phyloP scores from a whole-genome alignment of 1,140 invertebrate genomes.

The Bombus cullumanus region DNA sequence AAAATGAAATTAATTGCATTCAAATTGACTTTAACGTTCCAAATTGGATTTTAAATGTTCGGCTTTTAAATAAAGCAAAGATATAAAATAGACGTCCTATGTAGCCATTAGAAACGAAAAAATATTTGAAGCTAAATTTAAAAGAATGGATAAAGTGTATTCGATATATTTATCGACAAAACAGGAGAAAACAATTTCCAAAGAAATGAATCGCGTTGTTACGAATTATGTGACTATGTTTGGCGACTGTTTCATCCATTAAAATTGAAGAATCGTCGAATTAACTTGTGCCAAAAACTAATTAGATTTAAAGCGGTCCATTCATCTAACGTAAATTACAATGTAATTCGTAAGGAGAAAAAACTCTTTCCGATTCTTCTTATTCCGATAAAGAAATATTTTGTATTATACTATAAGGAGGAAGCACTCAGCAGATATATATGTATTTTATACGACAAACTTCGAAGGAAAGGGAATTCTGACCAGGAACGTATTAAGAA shows the following conservation, averaged over 20 bases:
- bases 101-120: too few species aligned
- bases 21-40: not conserved
- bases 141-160: not conserved
- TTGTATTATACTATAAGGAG: too few species aligned
- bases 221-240: too few species aligned
- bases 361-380: too few species aligned
- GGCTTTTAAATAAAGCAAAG: not conserved
- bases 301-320: too few species aligned
- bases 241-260: too few species aligned
- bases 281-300: too few species aligned
- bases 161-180: not conserved
- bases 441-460: not conserved
- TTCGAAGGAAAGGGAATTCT: not conserved
- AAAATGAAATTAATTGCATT: not conserved
- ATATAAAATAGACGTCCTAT: not conserved
- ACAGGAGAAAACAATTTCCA: not conserved
- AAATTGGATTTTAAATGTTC: not conserved
- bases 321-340: too few species aligned
- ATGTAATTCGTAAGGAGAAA: too few species aligned
- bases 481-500: not conserved
- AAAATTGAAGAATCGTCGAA: too few species aligned
- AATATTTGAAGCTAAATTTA: not conserved
- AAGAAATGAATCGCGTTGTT: not conserved
- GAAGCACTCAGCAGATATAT: too few species aligned
- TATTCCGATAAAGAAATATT: too few species aligned